phyloP scores from a whole-genome alignment of 2,888 invertebrate species.

The Branchipolynoe longqiensis region DNA sequence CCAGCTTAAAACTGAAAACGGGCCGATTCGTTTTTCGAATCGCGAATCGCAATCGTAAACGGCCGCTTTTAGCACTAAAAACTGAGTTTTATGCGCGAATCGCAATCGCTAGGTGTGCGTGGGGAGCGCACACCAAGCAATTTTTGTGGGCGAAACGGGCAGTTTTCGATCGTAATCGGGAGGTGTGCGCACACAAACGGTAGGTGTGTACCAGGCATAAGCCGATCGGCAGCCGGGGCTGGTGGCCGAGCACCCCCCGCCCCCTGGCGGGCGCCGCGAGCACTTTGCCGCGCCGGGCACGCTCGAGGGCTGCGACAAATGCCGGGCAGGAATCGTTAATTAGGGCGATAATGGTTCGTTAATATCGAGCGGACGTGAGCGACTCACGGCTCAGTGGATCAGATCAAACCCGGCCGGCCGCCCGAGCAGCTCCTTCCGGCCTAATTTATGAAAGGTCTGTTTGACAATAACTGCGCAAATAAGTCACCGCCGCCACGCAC shows the following conservation, averaged over 20 bases:
- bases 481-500: constrained; percentile 14
- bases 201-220: too few species aligned
- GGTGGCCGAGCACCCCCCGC: constrained; percentile 16
- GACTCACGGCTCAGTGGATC: constrained; percentile 46
- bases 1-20: too few species aligned
- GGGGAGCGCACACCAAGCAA: too few species aligned
- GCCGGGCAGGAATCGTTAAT: constrained; percentile 38
- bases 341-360: constrained; percentile 53
- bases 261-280: not conserved
- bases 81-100: too few species aligned
- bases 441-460: constrained; percentile 55
- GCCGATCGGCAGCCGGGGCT: not conserved
- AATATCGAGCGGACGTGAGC: constrained; percentile 48
- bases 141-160: too few species aligned
- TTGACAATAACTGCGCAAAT: constrained; percentile 52
- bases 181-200: too few species aligned
- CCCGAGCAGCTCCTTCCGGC: constrained; percentile 48
- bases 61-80: too few species aligned
- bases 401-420: constrained; percentile 44
- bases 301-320: constrained; percentile 45
- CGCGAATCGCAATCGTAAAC: too few species aligned
- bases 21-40: too few species aligned
- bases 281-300: constrained; percentile 27
- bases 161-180: too few species aligned
- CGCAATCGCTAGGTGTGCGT: too few species aligned